Evolutionary conservation across 2,113 vertebrate genomes (phyloP), one percentile per base, ranked within the genome.

Genomic region (Callopanchax toddi): DNA sequence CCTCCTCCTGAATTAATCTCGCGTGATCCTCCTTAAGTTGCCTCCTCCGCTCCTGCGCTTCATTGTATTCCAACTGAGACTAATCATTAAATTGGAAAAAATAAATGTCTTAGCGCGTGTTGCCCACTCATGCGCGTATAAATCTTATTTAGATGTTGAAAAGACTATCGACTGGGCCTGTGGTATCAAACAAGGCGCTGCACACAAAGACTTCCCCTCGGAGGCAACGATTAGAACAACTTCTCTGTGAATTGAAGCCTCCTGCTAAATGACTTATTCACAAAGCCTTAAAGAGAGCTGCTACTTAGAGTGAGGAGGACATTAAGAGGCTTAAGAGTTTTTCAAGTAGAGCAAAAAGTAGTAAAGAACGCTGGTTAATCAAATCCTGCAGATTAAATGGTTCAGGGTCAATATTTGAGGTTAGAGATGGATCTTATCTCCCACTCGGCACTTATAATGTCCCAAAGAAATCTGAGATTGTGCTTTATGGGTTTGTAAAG

Each of bases 1-100:
- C 76, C 80, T 94, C 90, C 71, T 69, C 78, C 75, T 89, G 89
- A 52, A 96, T 93, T 75, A 93, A 68, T 78, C 62, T 83, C 58
- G 77, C 81, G 49, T 93, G 92, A 69, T 91, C 89, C 60, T 94
- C 90, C 60, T 70, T 87, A 51, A 93, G 77, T 76, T 68, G 87
- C 82, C 85, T 91, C 73, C 91, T 91, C 81, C 23, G 89, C 11
- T 90, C 82, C 60, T 89, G 82, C 25, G 92, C 91, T 85, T 91
- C 85, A 51, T 85, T 81, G 4, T 87, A 86, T 65, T 93, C 91
- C 40, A 83, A 67, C 49, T 92, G 49, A 3, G 83, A 89, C 64
- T 71, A 32, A 73, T 79, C 62, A 71, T 73, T 67, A 78, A 79
- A 69, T 72, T 82, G 62, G 53, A 63, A 75, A 75, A 72, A 63